Evolutionary conservation across 2,888 invertebrate species (phyloP), one percentile per base, ranked within the genome.

Genomic region (Nomada lathburiana): DNA sequence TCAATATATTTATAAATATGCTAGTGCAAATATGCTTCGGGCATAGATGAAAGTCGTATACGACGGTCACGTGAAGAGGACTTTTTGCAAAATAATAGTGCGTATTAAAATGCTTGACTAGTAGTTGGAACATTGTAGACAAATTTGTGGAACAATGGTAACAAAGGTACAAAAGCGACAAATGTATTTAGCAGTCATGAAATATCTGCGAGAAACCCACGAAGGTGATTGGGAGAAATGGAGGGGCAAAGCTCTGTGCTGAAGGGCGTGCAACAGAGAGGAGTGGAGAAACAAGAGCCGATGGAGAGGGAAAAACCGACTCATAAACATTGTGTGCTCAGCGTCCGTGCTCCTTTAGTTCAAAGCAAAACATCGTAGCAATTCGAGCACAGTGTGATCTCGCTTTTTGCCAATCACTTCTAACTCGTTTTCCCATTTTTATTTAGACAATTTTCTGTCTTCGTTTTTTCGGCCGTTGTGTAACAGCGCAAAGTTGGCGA

Each of bases 301-400:
- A 70, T 73, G 83, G 72, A 80, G 84, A 69, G 86, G 87, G 80
- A 59, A 65, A 65, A 64, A 23, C 60, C 77, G 76, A 59, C 88
- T 89, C 87, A 89, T 92, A 92, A 92, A 91, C 91, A 91, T 91
- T 88, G 88, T 82, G 82, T 83, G 87, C 86, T 82, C 72, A 60
- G 80, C 83, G 83, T 82, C 82, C 85, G 85, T 73, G 86, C 88
- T 82, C 81, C 86, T 84, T 88, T 86, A 92, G 92, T 92, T 81
- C 57, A 77, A 88, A 90, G 87, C 83, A 88, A 88, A 89, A 86
- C 87, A 79, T 62, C 69, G 83, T 26, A 42, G 77, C 57, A 74
- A 76, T 72, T 68, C 26, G 75, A 84, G 65, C 69, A 57, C 20
- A 59, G 29, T 64, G 68, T n/a, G 26, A 23, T 68, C 42, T 16